These are phyloP conservation scores for Metallyticus violacea DNA, from an alignment of 2,888 invertebrate species.

Conservation along the genomic window DNA sequence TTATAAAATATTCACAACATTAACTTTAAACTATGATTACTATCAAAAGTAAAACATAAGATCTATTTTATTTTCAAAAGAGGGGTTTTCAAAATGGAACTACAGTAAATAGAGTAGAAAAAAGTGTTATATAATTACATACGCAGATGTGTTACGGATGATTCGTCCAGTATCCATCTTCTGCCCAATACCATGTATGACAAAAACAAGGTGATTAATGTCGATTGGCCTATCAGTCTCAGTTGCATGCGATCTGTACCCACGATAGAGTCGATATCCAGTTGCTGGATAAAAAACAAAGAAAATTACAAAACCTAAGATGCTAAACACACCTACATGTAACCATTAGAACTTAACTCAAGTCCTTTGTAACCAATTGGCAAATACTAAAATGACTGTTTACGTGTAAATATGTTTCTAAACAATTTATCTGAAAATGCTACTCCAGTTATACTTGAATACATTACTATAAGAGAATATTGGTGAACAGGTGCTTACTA, in stretches of 20 bases:
- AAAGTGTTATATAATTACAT: conserved; percentile 36
- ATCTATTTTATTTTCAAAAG: background rate
- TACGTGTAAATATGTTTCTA: no score
- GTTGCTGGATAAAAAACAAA: conserved; percentile 43
- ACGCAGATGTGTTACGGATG: conserved; percentile 55
- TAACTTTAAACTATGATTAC: background rate
- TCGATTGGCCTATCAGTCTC: conserved; percentile 60
- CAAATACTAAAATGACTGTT: background rate
- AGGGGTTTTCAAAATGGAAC: background rate
- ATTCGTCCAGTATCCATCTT: conserved; percentile 64
- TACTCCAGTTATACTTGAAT: no score
- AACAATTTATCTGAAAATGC: no score
- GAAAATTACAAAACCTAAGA: background rate
- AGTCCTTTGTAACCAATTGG: background rate
- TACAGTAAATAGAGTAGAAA: background rate
- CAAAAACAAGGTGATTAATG: conserved; percentile 66
- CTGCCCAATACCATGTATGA: conserved; percentile 71
- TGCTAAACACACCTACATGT: background rate
- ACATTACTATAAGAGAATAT: no score
- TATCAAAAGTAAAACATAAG: background rate
- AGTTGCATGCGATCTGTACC: conserved; percentile 55
- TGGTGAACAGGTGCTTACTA: no score
- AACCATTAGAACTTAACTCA: background rate
- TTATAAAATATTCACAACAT: no score
- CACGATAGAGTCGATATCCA: conserved; percentile 57